These are phyloP conservation scores for Theonella swinhoei DNA, from an alignment of 37 sponge, comb jelly and placozoan genomes.

Conservation along the genomic window DNA sequence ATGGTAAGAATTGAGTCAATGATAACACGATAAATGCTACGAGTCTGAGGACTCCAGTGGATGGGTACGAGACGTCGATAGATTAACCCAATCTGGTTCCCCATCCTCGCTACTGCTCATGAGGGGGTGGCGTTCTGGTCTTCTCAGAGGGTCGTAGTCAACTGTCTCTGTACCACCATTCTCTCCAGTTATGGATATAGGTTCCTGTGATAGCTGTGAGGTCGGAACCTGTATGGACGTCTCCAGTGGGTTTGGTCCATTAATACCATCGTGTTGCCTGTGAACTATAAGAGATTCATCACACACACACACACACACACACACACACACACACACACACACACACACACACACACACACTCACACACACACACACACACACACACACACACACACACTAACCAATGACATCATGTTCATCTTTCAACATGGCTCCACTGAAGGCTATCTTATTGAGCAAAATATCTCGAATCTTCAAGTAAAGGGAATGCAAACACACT, in stretches of 20 bases:
- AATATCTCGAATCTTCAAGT: slow-evolving; percentile 62
- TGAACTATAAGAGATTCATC: background rate
- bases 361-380: background rate
- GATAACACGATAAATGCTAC: too few species aligned
- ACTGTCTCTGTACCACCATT: background rate
- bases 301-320: slow-evolving; percentile 21
- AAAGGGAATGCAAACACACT: background rate
- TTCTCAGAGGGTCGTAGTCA: background rate
- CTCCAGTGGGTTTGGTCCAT: background rate
- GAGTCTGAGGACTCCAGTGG: background rate
- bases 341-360: slow-evolving; percentile 35
- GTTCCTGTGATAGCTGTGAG: background rate
- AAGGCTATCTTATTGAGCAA: slow-evolving; percentile 69
- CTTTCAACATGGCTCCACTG: slow-evolving; percentile 35
- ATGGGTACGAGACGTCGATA: background rate
- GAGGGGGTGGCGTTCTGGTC: background rate
- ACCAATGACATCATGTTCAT: background rate
- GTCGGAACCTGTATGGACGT: background rate
- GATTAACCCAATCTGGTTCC: background rate
- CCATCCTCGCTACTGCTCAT: background rate
- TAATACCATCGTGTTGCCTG: background rate
- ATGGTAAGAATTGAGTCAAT: background rate
- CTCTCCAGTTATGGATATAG: background rate
- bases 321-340: slow-evolving; percentile 24
- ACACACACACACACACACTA: background rate